A percentile compares a stretch with the other conserved stretches of the same genome.
Conservation (phyloP, 2,797 vertebrate species). For the Pseudomugil gertrudae region DNA sequence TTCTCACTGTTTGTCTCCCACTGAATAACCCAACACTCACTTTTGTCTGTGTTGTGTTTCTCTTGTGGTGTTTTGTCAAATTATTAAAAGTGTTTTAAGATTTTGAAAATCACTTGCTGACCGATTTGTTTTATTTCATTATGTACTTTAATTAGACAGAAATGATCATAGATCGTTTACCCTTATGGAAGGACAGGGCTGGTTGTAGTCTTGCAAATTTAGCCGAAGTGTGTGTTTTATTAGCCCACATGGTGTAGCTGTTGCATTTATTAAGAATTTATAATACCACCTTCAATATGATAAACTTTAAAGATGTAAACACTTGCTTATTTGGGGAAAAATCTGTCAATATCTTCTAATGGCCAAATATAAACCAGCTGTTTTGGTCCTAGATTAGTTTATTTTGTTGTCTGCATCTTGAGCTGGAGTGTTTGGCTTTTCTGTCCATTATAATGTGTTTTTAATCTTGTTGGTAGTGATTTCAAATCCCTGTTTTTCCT, state of each 20-base stretch:
- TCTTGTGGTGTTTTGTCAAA: slow-evolving; percentile 49
- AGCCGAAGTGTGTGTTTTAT: background rate
- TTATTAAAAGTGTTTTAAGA: slow-evolving; percentile 57
- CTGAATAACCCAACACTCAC: background rate
- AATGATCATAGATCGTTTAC: background rate
- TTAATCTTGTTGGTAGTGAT: background rate
- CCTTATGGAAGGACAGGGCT: background rate
- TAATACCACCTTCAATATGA: background rate
- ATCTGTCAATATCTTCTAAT: background rate
- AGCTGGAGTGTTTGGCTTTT: no score
- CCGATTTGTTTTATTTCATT: background rate
- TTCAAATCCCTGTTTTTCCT: background rate
- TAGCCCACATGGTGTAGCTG: slow-evolving; percentile 51
- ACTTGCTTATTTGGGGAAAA: background rate
- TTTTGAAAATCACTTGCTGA: slow-evolving; percentile 12
- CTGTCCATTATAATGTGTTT: background rate
- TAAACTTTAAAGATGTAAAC: background rate
- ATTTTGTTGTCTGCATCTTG: background rate
- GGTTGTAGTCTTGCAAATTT: background rate
- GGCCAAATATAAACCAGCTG: background rate
- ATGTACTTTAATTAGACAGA: background rate
- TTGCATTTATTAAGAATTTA: slow-evolving; percentile 10
- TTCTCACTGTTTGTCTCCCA: slow-evolving; percentile 22
- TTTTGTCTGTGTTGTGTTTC: slow-evolving; percentile 24
- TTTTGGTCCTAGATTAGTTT: background rate